Evolutionary conservation across 2,888 invertebrate species (phyloP), one percentile per base, ranked within the genome.

Genomic region (Dromius quadrimaculatus): DNA sequence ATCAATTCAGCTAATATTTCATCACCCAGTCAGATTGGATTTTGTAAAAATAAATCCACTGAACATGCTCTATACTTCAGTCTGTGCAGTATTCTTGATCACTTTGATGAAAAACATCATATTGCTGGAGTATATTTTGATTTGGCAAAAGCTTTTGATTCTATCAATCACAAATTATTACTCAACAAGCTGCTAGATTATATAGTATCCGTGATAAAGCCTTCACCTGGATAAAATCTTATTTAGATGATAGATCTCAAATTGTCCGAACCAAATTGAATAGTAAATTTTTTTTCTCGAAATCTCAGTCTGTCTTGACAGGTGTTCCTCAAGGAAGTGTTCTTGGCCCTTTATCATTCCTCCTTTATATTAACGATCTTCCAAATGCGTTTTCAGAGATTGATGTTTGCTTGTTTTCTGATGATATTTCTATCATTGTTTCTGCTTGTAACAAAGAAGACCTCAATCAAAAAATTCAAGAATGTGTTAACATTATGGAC

Each of bases 41-140:
- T 41, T 17, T 41, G 41, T 13, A 41, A 41, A 41, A 41, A 41
- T 41, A 41, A 13, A 15, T 11, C 41, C 6, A 41, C 41, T 41
- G 15, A n/a, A 13, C 41, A 41, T 15, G 41, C 41, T 13, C 15
- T 13, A 13, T 41, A 41, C 8, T 41, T 41, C 15, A 41, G 13
- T 41, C 15, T 41, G 2, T 41, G 41, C 15, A 41, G 41, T 13
- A 15, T 41, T 13, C 41, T 41, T 41, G 3, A 41, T 11, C 13
- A 41, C 41, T 17, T 41, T 15, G 36, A 36, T 11, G n/a, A 11
- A n/a, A 36, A 36, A 36, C 36, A 36, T n/a, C 11, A 2, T 11
- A 36, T 11, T 36, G 36, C 36, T 9, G 36, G 36, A 36, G n/a
- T 36, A n/a, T 28, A 28, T 28, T 28, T 36, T 11, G 36, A 36